A percentile compares a stretch with the other conserved stretches of the same genome.
Evolutionary conservation across 2,888 invertebrate genomes (phyloP).

Genomic region (Phaonia tiefii): DNA sequence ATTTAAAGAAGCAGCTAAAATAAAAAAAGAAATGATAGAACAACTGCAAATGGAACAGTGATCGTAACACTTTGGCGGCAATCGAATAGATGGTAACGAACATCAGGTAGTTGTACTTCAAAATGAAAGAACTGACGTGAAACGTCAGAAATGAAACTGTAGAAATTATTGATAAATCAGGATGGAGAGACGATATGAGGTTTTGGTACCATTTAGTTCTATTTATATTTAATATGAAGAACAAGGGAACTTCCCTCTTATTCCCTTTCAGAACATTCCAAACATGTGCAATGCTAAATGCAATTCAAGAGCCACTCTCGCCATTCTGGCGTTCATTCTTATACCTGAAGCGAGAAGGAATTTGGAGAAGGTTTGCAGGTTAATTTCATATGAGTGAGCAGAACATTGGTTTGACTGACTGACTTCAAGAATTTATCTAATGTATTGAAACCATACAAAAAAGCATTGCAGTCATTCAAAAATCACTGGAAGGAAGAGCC

Average conservation of each 20-base stretch:
- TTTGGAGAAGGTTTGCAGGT: slow-evolving; percentile 1
- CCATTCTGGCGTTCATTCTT: neutral
- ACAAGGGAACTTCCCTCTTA: slow-evolving; percentile 8
- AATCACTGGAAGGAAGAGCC: too few species aligned
- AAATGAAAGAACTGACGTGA: neutral
- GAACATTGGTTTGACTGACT: neutral
- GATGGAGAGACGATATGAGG: neutral
- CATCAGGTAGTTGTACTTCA: slow-evolving; percentile 1
- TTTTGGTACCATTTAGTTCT: neutral
- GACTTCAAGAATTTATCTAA: too few species aligned
- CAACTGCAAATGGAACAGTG: slow-evolving; percentile 3
- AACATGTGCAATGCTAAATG: too few species aligned
- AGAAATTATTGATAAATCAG: slow-evolving; percentile 10
- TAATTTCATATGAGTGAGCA: neutral
- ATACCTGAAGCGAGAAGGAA: slow-evolving; percentile 5
- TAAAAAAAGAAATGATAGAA: neutral
- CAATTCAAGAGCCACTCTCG: too few species aligned
- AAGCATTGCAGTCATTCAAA: too few species aligned
- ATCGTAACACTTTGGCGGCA: slow-evolving; percentile 10
- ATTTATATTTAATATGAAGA: neutral
- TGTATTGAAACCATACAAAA: too few species aligned
- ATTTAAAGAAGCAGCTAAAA: neutral
- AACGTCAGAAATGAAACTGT: neutral
- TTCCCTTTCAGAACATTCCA: neutral
- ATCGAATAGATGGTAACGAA: neutral